Evolutionary conservation across 2,888 invertebrate genomes (phyloP), one percentile per base, ranked within the genome.

Genomic region (Drosophila mayaguana): DNA sequence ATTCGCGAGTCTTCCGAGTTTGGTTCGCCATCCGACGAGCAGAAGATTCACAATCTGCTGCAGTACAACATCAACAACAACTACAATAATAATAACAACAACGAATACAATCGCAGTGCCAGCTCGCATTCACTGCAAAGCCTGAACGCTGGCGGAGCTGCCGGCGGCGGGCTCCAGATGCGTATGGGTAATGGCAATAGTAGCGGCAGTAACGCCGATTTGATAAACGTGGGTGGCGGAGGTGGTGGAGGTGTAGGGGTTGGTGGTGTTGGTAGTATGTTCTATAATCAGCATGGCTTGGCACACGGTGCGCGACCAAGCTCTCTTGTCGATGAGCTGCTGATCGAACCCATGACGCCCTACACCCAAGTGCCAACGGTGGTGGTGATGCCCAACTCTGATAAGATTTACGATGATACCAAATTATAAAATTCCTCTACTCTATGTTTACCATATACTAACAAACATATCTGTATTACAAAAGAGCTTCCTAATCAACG

Each of bases 1-100:
- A 93, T 93, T 83, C 92, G 93, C 71, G 93, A 93, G 78, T 90
- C 91, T 75, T 92, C 92, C 81, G 93, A 93, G 90, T 92, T 93
- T 81, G 92, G 93, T 88, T 93, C 92, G 81, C 92, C 93, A 67
- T 91, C 91, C 78, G 92, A 92, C 81, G 93, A 93, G 72, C 90
- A 88, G 69, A 90, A 88, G 86, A 78, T 85, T 69, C 81, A 89
- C 78, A 85, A 79, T 80, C 74, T 85, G 66, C 67, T 86, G 71
- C 87, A 85, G 73, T 82, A 81, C 65, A 89, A 79, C 56, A 34
- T 11, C 43, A 57, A 45, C 56, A 85, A 80, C 75, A 83, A 25
- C 48, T 32, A 71, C 64, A 78, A 70, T 67, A 80, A 76, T 66
- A 69, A 60, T 82, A 91, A 74, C 85, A 85, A 77, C 75, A 76